Percentiles rank a stretch among this genome's conserved stretches.
phyloP scores from a whole-genome alignment of 2,888 invertebrate species.

The Timema podura region DNA sequence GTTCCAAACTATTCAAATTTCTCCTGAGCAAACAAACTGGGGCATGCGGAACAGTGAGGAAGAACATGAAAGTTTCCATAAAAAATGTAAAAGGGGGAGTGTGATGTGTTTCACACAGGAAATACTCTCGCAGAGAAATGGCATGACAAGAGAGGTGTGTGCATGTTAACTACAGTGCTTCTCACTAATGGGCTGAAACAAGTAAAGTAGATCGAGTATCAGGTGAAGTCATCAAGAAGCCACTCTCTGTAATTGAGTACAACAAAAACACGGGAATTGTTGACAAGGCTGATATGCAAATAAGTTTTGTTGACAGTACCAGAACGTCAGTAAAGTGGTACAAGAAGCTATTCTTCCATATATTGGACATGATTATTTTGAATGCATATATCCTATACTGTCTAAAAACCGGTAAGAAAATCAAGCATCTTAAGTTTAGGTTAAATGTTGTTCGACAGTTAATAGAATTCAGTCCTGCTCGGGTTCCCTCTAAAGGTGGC shows the following conservation, averaged over 20 bases:
- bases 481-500: too few species aligned
- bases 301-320: constrained; percentile 8
- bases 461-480: too few species aligned
- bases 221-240: neutral
- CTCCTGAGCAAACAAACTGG: constrained; percentile 9
- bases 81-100: neutral
- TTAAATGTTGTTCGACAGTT: neutral
- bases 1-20: neutral
- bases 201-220: too few species aligned
- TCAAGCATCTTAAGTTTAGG: neutral
- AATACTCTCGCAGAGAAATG: neutral
- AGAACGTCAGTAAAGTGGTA: constrained; percentile 4
- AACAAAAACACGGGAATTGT: neutral
- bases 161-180: neutral
- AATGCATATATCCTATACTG: neutral
- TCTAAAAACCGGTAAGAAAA: neutral
- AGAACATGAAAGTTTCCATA: neutral
- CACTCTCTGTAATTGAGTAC: neutral
- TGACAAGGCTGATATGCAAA: constrained; percentile 7
- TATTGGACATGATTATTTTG: neutral
- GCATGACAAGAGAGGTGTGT: constrained; percentile 5
- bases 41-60: neutral
- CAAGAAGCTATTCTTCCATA: constrained; percentile 11
- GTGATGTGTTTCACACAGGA: neutral
- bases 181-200: neutral